Base-by-base conservation (phyloP, 2,888 invertebrate genomes). In the Polymixis lichenea region DNA sequence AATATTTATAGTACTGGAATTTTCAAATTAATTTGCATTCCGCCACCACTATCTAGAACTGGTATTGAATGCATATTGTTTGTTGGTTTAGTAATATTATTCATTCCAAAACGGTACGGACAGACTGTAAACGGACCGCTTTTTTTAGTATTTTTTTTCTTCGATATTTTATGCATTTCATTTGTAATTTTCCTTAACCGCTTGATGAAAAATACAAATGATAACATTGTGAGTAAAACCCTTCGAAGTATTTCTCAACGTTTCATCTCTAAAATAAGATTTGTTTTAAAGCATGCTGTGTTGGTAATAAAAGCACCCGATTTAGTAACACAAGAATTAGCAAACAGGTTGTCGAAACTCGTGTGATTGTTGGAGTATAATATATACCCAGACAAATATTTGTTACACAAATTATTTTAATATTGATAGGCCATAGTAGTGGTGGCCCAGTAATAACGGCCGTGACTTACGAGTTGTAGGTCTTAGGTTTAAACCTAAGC, bases 11-110 rank as follows among this genome's bases (percentile, higher is more conserved):
- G 15, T 17, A 70, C 28, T 51, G 43, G 61, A 25, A 70, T 62
- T 71, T 83, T 62, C 51, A 78, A 61, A 70, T 69, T 25, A 49
- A 62, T 83, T 66, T 70, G 51, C 70, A 55, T 83, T 83, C 19
- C 51, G 22, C 28, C 79, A 19, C 13, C 22, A 32, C 22, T 43
- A 65, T 43, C 62, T 49, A 67, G 19, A 67, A 68, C 78, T 8
- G 32, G 83, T 79, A 68, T 46, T 53, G 25, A 53, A 79, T 68
- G 51, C 13, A 77, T 53, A 58, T 58, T 67, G 32, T 81, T 74
- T 55, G 43, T 58, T 56, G n/a, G n/a, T 62, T 77, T 62, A 56
- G n/a, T 25, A 76, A 43, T 82, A 62, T 56, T 56, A 82, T 75
- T 61, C 66, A 82, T 51, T 1, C 6, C 28, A 28, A 73, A 28